These are phyloP conservation scores for Panulirus ornatus DNA, from an alignment of 1,140 invertebrate genomes.

Conservation along the genomic window DNA sequence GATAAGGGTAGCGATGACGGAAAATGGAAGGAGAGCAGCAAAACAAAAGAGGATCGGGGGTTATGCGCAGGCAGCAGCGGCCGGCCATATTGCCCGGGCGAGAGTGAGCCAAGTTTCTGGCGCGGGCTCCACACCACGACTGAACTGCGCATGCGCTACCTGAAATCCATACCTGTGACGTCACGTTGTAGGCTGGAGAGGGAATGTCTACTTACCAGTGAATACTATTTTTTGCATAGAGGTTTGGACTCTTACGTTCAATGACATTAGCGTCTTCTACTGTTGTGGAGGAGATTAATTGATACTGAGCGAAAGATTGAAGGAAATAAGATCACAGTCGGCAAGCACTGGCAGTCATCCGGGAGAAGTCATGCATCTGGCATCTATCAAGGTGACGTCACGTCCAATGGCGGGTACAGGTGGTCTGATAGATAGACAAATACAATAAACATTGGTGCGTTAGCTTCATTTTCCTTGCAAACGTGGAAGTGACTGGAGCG, in stretches of 20 bases:
- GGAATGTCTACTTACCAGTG: constrained; percentile 26
- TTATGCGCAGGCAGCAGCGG: background rate
- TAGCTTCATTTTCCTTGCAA: constrained; percentile 73
- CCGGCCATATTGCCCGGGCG: constrained; percentile 39
- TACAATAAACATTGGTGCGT: constrained; percentile 73
- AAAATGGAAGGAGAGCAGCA: too few relatives aligned
- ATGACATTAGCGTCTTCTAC: background rate
- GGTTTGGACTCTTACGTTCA: background rate
- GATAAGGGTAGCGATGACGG: too few relatives aligned
- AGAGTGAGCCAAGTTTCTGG: constrained; percentile 57
- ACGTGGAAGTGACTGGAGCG: constrained; percentile 72
- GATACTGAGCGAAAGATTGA: background rate
- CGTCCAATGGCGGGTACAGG: constrained; percentile 72
- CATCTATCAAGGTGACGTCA: constrained; percentile 61
- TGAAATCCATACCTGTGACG: constrained; percentile 71
- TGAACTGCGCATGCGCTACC: constrained; percentile 59
- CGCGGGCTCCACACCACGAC: constrained; percentile 27
- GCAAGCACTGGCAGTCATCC: background rate
- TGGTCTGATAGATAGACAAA: constrained; percentile 73
- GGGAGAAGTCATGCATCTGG: constrained; percentile 27
- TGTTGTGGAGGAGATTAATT: background rate
- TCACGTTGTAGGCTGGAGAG: constrained; percentile 63
- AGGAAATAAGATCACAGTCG: background rate
- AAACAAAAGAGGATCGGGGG: too few relatives aligned
- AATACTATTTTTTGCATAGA: constrained; percentile 5